Evolutionary conservation across 1,140 invertebrate species (phyloP).

Genomic region (Drosophila gunungcola): DNA sequence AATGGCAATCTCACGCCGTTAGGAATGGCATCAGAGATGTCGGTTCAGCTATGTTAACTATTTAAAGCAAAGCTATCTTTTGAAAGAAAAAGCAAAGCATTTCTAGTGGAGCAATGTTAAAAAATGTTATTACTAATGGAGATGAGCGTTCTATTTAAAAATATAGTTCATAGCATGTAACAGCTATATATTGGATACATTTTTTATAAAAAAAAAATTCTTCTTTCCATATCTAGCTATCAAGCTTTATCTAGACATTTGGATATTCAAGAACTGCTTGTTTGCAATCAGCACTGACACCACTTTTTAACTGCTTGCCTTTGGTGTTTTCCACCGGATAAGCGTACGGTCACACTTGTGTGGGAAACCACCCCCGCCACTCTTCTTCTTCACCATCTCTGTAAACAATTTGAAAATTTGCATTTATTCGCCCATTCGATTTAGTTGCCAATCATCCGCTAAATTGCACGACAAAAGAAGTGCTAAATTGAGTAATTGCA

Average conservation of each 20-base stretch:
- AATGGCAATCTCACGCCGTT: conserved; percentile 18
- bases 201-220: not conserved
- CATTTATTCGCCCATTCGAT: conserved; percentile 14
- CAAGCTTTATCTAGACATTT: too few relatives aligned
- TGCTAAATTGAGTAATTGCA: conserved; percentile 29
- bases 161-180: too few relatives aligned
- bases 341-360: conserved; percentile 4
- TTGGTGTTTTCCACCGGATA: not conserved
- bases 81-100: too few relatives aligned
- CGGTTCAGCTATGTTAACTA: not conserved
- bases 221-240: not conserved
- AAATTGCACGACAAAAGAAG: conserved; percentile 32
- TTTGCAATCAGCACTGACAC: not conserved
- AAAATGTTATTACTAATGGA: too few relatives aligned
- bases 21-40: not conserved
- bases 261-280: not conserved
- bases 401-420: conserved; percentile 52
- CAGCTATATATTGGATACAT: too few relatives aligned
- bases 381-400: conserved; percentile 9
- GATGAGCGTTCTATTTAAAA: too few relatives aligned
- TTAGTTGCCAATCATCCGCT: conserved; percentile 17
- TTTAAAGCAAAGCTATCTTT: not conserved
- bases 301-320: not conserved
- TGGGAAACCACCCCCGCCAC: not conserved
- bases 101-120: too few relatives aligned